Conservation (phyloP, 2,113 vertebrate genomes). For the Laticauda colubrina region DNA sequence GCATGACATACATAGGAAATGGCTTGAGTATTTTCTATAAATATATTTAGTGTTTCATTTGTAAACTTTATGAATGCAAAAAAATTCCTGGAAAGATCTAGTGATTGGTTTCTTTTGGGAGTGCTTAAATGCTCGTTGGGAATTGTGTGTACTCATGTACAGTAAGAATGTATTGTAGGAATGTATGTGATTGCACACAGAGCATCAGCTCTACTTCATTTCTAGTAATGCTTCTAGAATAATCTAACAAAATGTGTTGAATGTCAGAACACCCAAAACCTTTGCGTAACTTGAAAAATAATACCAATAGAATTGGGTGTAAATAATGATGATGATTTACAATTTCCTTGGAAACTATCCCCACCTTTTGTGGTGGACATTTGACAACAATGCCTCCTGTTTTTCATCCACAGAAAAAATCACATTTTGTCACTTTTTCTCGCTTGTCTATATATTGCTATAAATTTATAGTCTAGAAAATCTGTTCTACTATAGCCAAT, state of each 20-base stretch:
- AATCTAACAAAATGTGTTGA: conserved; percentile 50
- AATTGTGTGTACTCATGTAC: background rate
- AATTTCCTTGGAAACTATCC: conserved; percentile 28
- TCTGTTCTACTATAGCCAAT: conserved; percentile 27
- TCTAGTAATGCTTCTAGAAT: conserved; percentile 65
- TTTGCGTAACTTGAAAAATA: conserved; percentile 37
- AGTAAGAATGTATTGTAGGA: background rate
- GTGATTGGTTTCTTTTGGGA: conserved; percentile 65
- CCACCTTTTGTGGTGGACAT: conserved; percentile 22
- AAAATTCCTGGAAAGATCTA: conserved; percentile 58
- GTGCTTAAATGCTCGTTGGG: conserved; percentile 39
- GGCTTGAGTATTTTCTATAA: conserved; percentile 3
- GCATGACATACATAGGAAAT: conserved; percentile 53
- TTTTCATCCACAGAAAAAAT: conserved; percentile 46
- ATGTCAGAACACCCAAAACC: conserved; percentile 52
- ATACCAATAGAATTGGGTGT: conserved; percentile 50
- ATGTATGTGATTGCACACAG: conserved; percentile 19
- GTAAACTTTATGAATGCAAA: conserved; percentile 68
- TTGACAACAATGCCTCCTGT: conserved; percentile 36
- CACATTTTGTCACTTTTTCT: conserved; percentile 41
- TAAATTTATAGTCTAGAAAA: conserved; percentile 37
- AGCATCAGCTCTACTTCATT: conserved; percentile 65
- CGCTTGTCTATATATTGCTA: conserved; percentile 1
- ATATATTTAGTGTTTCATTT: conserved; percentile 59
- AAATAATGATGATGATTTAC: conserved; percentile 31